phyloP scores from a whole-genome alignment of 2,888 invertebrate species.

The Coenonympha arcania region DNA sequence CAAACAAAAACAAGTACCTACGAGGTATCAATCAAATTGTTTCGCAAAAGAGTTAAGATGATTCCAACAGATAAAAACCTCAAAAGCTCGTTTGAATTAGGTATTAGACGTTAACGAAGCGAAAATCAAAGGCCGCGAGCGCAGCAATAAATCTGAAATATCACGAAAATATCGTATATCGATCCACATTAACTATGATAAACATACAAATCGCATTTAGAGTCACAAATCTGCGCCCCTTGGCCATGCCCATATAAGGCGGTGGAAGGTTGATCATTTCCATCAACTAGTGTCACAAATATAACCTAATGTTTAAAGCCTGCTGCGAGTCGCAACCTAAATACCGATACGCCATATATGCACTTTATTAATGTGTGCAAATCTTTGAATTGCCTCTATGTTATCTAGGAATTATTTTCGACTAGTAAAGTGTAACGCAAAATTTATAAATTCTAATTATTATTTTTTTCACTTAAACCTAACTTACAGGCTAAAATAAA shows the following conservation, averaged over 20 bases:
- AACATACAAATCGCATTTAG: conserved; percentile 4
- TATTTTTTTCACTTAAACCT: too few species aligned
- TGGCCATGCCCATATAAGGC: conserved; percentile 5
- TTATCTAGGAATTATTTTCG: not conserved
- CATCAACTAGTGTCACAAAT: conserved; percentile 14
- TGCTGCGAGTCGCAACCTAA: conserved; percentile 17
- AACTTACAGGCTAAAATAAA: too few species aligned
- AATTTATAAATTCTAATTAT: too few species aligned
- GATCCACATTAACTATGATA: not conserved
- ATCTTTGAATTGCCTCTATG: not conserved
- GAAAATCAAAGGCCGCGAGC: not conserved
- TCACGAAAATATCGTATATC: not conserved
- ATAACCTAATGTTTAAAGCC: conserved; percentile 3
- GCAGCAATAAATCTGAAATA: not conserved
- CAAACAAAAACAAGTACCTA: not conserved
- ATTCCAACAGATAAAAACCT: not conserved
- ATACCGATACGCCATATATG: conserved; percentile 16
- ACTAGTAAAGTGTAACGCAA: too few species aligned
- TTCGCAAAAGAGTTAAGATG: not conserved
- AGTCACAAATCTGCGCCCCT: conserved; percentile 10
- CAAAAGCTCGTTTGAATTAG: not conserved
- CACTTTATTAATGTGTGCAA: conserved; percentile 3
- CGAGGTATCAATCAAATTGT: not conserved
- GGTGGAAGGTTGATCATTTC: conserved; percentile 17
- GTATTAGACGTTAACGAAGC: conserved; percentile 1